Conservation (phyloP, 2,888 invertebrate species). For the Lasioglossum figueresi region DNA sequence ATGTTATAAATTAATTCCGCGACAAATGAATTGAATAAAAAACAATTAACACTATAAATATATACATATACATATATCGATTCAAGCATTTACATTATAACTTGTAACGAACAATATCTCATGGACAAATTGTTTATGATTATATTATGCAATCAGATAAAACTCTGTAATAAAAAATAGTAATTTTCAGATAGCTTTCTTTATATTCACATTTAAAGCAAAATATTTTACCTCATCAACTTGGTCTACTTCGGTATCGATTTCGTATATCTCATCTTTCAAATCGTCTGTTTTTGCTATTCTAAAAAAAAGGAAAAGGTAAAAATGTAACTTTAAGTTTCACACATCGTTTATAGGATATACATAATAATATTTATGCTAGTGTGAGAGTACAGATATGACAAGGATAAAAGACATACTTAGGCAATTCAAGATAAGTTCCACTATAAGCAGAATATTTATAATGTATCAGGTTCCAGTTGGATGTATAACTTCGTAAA, state of each 20-base stretch:
- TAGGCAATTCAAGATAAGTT: conserved; percentile 93
- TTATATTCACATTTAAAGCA: conserved; percentile 14
- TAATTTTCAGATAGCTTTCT: neutral
- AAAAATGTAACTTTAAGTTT: neutral
- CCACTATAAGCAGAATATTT: conserved; percentile 96
- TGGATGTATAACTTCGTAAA: conserved; percentile 91
- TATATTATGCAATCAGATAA: conserved; percentile 30
- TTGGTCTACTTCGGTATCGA: conserved; percentile 93
- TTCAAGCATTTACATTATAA: conserved; percentile 1
- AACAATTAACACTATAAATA: neutral
- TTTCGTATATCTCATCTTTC: conserved; percentile 95
- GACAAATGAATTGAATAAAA: neutral
- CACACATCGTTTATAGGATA: neutral
- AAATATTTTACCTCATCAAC: conserved; percentile 87
- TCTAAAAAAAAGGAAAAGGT: conserved; percentile 32
- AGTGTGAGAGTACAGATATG: conserved; percentile 3
- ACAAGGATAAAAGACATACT: conserved; percentile 84
- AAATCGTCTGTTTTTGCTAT: conserved; percentile 86
- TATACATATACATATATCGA: neutral
- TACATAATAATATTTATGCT: neutral
- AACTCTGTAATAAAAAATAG: conserved; percentile 10
- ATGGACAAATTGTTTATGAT: conserved; percentile 17
- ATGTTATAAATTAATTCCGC: neutral
- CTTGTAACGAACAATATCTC: conserved; percentile 15
- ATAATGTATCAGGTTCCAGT: conserved; percentile 95